phyloP scores from a whole-genome alignment of 2,797 vertebrate species.

The Alcedo quadribrachys region DNA sequence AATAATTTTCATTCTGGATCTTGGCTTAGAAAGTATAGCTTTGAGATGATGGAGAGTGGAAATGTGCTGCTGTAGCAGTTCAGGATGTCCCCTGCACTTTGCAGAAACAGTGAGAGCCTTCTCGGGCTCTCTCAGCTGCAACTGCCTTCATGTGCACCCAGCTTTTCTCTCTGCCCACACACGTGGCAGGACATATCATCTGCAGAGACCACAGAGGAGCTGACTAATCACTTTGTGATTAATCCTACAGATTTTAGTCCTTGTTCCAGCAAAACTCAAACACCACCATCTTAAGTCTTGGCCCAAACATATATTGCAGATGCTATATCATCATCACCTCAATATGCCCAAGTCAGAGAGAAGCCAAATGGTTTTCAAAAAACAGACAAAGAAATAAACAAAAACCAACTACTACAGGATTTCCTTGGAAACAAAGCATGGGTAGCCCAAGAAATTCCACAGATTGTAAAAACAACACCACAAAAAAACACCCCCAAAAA shows the following conservation, averaged over 20 bases:
- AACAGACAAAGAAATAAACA: not conserved
- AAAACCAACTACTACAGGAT: not conserved
- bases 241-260: not conserved
- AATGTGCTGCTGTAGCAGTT: not conserved
- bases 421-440: not conserved
- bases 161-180: not conserved
- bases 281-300: not conserved
- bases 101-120: not conserved
- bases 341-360: not conserved
- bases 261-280: not conserved
- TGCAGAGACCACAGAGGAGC: not conserved
- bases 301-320: not conserved
- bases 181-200: accelerated
- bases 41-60: not conserved
- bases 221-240: not conserved
- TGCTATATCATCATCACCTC: not conserved
- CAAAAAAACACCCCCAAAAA: not conserved
- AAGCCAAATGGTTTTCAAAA: no score
- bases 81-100: not conserved
- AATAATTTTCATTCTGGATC: not conserved
- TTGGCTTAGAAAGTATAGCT: not conserved
- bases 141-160: not conserved
- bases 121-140: not conserved
- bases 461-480: not conserved
- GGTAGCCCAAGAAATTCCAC: not conserved